A percentile compares a stretch with the other conserved stretches of the same genome.
phyloP scores from a whole-genome alignment of 92 coral and sea anemone genomes.

The Montipora capitata region DNA sequence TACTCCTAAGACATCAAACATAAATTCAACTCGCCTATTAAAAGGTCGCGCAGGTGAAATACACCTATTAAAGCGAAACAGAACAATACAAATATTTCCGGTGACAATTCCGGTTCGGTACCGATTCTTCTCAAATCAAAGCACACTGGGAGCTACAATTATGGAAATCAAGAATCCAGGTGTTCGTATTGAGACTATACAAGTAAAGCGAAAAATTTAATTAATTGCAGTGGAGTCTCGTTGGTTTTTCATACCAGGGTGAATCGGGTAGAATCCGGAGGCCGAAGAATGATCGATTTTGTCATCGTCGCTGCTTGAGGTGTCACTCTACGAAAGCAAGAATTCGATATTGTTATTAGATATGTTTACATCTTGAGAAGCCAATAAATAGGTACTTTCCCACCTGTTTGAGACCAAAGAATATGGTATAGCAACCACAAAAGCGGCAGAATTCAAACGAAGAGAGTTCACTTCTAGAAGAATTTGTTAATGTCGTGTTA shows the following conservation, averaged over 20 bases:
- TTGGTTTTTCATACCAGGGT: constrained; percentile 18
- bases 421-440: constrained; percentile 18
- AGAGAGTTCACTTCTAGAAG: neutral
- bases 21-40: neutral
- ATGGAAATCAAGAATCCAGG: constrained; percentile 20
- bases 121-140: neutral
- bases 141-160: neutral
- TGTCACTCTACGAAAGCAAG: constrained; percentile 28
- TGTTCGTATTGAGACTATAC: constrained; percentile 10
- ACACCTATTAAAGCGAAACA: neutral
- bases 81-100: constrained; percentile 39
- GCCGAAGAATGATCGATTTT: constrained; percentile 42
- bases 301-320: constrained; percentile 17
- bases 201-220: too few relatives aligned
- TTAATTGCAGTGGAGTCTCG: too few relatives aligned
- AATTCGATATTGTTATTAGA: constrained; percentile 13
- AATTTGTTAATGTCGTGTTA: neutral
- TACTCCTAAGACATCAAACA: neutral
- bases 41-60: neutral
- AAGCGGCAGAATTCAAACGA: constrained; percentile 50
- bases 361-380: neutral
- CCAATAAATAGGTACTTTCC: neutral
- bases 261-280: constrained; percentile 33
- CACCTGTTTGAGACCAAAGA: constrained; percentile 1
- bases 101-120: neutral